phyloP scores from a whole-genome alignment of 2,888 invertebrate genomes.

The Ptilodon capucinus region DNA sequence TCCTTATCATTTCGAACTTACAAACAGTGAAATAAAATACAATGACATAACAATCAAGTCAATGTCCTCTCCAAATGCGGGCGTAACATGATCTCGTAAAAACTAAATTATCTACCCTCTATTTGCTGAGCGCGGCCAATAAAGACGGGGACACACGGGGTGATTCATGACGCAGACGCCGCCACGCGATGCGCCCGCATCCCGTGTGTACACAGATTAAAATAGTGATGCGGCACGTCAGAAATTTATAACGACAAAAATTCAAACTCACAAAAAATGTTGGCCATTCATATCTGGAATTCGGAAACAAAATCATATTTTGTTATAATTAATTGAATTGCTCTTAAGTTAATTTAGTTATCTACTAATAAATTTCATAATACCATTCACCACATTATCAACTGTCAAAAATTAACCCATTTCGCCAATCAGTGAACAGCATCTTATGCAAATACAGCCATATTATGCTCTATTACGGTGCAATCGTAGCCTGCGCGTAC shows the following conservation, averaged over 20 bases:
- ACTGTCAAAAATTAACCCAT: background rate
- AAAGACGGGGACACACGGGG: constrained; percentile 18
- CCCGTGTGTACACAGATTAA: constrained; percentile 22
- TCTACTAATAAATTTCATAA: background rate
- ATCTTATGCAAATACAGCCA: background rate
- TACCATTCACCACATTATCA: background rate
- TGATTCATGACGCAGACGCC: constrained; percentile 26
- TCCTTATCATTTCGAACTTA: too few relatives aligned
- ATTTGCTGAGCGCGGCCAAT: constrained; percentile 25
- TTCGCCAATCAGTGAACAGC: background rate
- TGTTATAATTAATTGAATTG: too few relatives aligned
- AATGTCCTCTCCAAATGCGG: background rate
- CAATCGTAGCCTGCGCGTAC: background rate
- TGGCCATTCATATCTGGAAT: background rate
- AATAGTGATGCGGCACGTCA: constrained; percentile 9
- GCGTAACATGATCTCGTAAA: constrained; percentile 1
- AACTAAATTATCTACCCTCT: constrained; percentile 14
- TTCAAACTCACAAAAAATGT: background rate
- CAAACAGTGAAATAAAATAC: too few relatives aligned
- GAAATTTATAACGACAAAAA: background rate
- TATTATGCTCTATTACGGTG: background rate
- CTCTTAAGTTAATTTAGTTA: too few relatives aligned
- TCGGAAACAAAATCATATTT: too few relatives aligned
- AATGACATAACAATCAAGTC: background rate
- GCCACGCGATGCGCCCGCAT: constrained; percentile 18